These are phyloP conservation scores for Burhinus oedicnemus DNA, from an alignment of 2,113 vertebrate genomes.

Conservation along the genomic window DNA sequence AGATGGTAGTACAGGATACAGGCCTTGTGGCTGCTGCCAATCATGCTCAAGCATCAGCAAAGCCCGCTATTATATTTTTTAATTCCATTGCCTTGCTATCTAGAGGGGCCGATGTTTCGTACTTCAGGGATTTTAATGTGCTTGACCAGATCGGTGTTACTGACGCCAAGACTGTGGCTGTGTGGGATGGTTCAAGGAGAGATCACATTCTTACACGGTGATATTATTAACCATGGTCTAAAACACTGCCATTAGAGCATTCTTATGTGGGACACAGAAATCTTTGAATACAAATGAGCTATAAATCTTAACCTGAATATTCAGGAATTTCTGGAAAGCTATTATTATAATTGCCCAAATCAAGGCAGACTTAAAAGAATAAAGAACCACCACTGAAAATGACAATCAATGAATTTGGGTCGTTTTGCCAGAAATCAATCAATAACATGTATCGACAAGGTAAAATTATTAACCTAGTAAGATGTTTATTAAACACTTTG, in stretches of 20 bases:
- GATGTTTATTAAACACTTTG: neutral
- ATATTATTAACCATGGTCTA: slow-evolving; percentile 24
- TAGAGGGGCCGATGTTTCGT: neutral
- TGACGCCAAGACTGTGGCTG: neutral
- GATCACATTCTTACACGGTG: slow-evolving; percentile 47
- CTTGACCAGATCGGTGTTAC: slow-evolving; percentile 34
- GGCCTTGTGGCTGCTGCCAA: slow-evolving; percentile 50
- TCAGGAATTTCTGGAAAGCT: slow-evolving; percentile 48
- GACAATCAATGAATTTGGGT: neutral
- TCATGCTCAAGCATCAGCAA: slow-evolving; percentile 45
- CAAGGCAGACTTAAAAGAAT: neutral
- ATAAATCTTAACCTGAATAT: slow-evolving; percentile 41
- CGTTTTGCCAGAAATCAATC: neutral
- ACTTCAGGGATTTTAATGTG: slow-evolving; percentile 14
- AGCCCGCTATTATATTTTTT: slow-evolving; percentile 34
- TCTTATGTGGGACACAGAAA: neutral
- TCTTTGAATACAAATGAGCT: slow-evolving; percentile 20
- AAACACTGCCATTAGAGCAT: neutral
- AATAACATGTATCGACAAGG: neutral
- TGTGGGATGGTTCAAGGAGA: slow-evolving; percentile 26
- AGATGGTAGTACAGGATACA: slow-evolving; percentile 25
- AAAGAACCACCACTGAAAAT: neutral
- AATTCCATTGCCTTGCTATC: slow-evolving; percentile 12
- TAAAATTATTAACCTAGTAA: slow-evolving; percentile 21
- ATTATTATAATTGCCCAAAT: neutral